Evolutionary conservation across 2,888 invertebrate genomes (phyloP).

Genomic region (Stenolophus ochropezus): DNA sequence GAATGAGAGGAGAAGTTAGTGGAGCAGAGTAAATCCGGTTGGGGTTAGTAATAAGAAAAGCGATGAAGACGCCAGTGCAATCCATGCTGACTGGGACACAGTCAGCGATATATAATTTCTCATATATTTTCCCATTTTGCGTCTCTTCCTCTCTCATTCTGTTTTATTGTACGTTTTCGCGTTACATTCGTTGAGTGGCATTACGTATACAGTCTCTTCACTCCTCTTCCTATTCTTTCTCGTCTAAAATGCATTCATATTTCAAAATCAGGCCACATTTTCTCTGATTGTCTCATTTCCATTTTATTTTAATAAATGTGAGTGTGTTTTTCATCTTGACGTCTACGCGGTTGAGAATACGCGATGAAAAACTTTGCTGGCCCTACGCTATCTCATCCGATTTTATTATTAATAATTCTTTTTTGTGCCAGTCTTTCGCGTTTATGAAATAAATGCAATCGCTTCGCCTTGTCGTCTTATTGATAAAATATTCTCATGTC

Average conservation of each 20-base stretch:
- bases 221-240: constrained; percentile 25
- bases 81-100: constrained; percentile 42
- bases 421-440: neutral
- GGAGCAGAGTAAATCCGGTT: neutral
- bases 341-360: constrained; percentile 34
- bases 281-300: constrained; percentile 59
- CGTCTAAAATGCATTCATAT: constrained; percentile 52
- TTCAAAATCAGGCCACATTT: constrained; percentile 55
- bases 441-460: constrained; percentile 29
- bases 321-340: constrained; percentile 58
- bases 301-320: constrained; percentile 59
- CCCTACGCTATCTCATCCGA: constrained; percentile 30
- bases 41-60: neutral
- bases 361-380: constrained; percentile 32
- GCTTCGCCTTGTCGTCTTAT: constrained; percentile 10
- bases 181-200: constrained; percentile 45
- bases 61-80: constrained; percentile 1
- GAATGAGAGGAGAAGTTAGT: neutral
- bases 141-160: constrained; percentile 43
- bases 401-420: constrained; percentile 45
- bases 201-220: constrained; percentile 43
- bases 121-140: constrained; percentile 50
- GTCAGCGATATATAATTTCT: constrained; percentile 51
- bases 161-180: constrained; percentile 48
- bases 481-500: constrained; percentile 6